Evolutionary conservation across 2,113 vertebrate genomes (phyloP).

Genomic region (Nyctibius bracteatus): DNA sequence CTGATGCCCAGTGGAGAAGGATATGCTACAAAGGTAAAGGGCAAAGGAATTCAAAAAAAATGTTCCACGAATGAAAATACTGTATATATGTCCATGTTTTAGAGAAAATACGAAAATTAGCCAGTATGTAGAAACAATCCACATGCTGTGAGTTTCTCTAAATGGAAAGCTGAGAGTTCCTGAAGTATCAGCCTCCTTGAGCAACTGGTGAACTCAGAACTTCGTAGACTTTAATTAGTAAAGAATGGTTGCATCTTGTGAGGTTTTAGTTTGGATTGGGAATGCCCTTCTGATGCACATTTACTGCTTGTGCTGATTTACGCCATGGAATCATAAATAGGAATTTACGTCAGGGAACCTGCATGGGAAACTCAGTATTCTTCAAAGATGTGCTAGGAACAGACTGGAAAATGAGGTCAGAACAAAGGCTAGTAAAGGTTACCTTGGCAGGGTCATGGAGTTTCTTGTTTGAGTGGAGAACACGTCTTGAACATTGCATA

Average conservation of each 20-base stretch:
- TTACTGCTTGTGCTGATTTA: not conserved
- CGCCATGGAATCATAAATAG: not conserved
- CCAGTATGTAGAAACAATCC: not conserved
- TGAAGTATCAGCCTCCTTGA: not conserved
- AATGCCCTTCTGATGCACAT: not conserved
- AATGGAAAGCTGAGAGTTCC: not conserved
- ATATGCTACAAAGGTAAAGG: not conserved
- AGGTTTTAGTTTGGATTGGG: constrained; percentile 7
- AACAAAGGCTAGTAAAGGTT: not conserved
- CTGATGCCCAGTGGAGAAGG: not conserved
- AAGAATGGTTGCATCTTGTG: not conserved
- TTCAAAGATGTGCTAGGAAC: not conserved
- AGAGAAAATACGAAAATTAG: not conserved
- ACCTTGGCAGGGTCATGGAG: not conserved
- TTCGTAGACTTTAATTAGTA: constrained; percentile 10
- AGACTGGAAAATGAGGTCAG: not conserved
- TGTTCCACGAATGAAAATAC: not conserved
- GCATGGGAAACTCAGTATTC: not conserved
- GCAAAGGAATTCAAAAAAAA: not conserved
- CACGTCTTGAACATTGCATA: not conserved
- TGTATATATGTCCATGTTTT: accelerated
- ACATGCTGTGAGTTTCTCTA: not conserved
- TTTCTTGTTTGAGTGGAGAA: not conserved
- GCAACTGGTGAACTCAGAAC: not conserved
- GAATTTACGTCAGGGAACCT: not conserved